Conservation (phyloP, 2,888 invertebrate species). For the Agriopis leucophaearia region DNA sequence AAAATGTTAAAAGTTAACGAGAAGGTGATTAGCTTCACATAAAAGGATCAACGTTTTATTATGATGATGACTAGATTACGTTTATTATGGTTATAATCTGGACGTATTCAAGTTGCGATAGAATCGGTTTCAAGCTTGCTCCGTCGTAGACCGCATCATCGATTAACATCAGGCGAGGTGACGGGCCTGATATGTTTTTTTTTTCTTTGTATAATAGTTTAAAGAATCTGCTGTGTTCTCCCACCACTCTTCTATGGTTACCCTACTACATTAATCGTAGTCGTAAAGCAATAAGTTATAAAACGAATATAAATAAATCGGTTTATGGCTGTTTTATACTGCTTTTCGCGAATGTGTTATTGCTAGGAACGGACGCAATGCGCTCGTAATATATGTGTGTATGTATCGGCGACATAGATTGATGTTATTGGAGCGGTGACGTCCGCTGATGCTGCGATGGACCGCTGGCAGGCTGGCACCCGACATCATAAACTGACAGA, state of each 20-base stretch:
- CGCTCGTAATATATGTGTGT: constrained; percentile 42
- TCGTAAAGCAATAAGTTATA: constrained; percentile 77
- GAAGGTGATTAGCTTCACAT: neutral
- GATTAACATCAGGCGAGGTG: too few relatives aligned
- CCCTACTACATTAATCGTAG: constrained; percentile 70
- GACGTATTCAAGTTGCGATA: too few relatives aligned
- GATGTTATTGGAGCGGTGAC: constrained; percentile 26
- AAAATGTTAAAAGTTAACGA: constrained; percentile 1
- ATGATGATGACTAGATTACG: too few relatives aligned
- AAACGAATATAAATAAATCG: constrained; percentile 77
- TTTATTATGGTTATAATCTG: too few relatives aligned
- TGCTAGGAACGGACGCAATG: constrained; percentile 62
- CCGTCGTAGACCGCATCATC: too few relatives aligned
- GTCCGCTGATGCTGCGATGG: constrained; percentile 31
- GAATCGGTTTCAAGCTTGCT: too few relatives aligned
- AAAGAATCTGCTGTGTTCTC: constrained; percentile 2
- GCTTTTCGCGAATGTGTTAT: constrained; percentile 73
- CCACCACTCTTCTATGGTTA: constrained; percentile 56
- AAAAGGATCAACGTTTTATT: neutral
- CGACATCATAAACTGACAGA: constrained; percentile 29
- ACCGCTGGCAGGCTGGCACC: constrained; percentile 26
- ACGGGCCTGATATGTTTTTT: too few relatives aligned
- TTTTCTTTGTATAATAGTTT: constrained; percentile 1
- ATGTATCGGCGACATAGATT: constrained; percentile 40
- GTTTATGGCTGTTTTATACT: constrained; percentile 73